A percentile compares a stretch with the other conserved stretches of the same genome.
Conservation (phyloP, 2,113 vertebrate species). For the Oryctolagus cuniculus region DNA sequence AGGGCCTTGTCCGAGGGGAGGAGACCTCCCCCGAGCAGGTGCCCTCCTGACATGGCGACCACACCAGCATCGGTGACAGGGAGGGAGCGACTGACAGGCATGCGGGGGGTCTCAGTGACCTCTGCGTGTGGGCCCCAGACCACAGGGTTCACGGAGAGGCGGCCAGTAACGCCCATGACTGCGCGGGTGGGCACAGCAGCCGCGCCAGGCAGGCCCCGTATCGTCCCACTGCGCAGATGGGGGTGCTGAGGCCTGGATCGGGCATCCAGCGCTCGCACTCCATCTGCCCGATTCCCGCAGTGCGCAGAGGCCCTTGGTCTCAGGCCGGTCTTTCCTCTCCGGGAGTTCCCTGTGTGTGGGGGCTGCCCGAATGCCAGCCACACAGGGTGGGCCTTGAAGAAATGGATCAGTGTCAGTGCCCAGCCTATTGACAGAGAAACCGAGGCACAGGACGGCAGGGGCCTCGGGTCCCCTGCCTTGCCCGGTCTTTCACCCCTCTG, state of each 20-base stretch:
- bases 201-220: not conserved
- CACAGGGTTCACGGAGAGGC: too few relatives aligned
- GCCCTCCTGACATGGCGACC: not conserved
- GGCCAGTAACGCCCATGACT: too few relatives aligned
- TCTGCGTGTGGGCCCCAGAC: too few relatives aligned
- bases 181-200: fast-evolving
- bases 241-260: not conserved
- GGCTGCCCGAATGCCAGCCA: not conserved
- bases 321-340: not conserved
- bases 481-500: not conserved
- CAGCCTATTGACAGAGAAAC: not conserved
- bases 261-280: not conserved
- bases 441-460: not conserved
- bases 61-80: not conserved
- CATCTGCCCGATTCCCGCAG: not conserved
- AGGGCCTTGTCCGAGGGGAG: not conserved
- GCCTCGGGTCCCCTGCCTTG: not conserved
- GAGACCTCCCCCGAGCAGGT: not conserved
- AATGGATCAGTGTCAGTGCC: fast-evolving
- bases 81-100: not conserved
- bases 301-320: not conserved
- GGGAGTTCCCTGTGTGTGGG: not conserved
- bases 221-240: not conserved
- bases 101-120: too few relatives aligned
- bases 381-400: not conserved